phyloP scores from a whole-genome alignment of 2,888 invertebrate species.

The Drosophila hawaiiensis region DNA sequence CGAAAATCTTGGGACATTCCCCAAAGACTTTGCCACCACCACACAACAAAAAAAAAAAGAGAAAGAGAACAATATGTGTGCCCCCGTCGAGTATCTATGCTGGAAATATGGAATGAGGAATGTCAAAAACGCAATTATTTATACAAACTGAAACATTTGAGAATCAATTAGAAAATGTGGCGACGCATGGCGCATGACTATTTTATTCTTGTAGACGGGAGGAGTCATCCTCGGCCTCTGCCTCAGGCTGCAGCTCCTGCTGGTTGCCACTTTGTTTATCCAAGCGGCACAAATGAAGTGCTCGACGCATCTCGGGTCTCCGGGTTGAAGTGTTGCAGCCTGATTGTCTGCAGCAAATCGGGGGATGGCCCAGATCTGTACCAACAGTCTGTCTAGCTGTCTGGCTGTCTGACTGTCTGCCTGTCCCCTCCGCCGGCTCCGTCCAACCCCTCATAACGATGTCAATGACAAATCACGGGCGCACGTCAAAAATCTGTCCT shows the following conservation, averaged over 20 bases:
- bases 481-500: constrained; percentile 84
- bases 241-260: constrained; percentile 20
- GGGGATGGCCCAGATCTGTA: constrained; percentile 27
- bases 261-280: constrained; percentile 60
- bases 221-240: constrained; percentile 10
- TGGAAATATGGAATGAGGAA: constrained; percentile 69
- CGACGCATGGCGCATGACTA: constrained; percentile 74
- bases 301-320: constrained; percentile 27
- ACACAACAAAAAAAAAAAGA: background rate
- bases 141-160: constrained; percentile 82
- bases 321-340: constrained; percentile 65
- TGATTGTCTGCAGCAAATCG: constrained; percentile 64
- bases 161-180: constrained; percentile 84
- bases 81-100: constrained; percentile 14
- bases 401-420: background rate
- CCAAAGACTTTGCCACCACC: constrained; percentile 14
- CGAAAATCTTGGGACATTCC: constrained; percentile 53
- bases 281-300: constrained; percentile 80
- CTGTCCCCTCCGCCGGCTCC: background rate
- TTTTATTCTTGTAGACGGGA: background rate
- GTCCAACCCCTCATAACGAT: constrained; percentile 68
- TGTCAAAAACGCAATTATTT: constrained; percentile 83
- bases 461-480: constrained; percentile 84
- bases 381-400: background rate
- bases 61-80: constrained; percentile 1